A percentile compares a stretch with the other conserved stretches of the same genome.
phyloP scores from a whole-genome alignment of 2,888 invertebrate species.

The Alloscopus bannaensis region DNA sequence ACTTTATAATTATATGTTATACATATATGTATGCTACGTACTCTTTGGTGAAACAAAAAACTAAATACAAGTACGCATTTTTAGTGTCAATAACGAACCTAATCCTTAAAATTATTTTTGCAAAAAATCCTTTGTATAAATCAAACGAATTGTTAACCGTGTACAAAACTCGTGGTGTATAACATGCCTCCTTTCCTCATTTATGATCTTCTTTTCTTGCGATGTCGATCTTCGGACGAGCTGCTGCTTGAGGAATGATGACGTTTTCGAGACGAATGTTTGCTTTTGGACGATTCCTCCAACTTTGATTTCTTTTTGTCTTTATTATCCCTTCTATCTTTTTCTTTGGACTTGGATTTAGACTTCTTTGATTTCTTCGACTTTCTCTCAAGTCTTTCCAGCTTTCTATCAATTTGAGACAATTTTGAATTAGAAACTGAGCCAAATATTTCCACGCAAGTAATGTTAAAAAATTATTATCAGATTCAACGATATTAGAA shows the following conservation, averaged over 20 bases:
- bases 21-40: too few species aligned
- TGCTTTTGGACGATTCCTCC: slow-evolving; percentile 26
- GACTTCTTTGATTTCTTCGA: slow-evolving; percentile 67
- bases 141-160: too few species aligned
- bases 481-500: not conserved
- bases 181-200: not conserved
- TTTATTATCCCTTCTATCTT: slow-evolving; percentile 46
- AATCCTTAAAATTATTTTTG: too few species aligned
- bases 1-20: too few species aligned
- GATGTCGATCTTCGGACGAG: slow-evolving; percentile 39
- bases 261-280: slow-evolving; percentile 47
- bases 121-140: too few species aligned
- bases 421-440: too few species aligned
- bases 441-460: too few species aligned
- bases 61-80: too few species aligned
- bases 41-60: too few species aligned
- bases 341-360: slow-evolving; percentile 55
- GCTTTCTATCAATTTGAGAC: too few species aligned
- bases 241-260: slow-evolving; percentile 57
- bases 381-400: slow-evolving; percentile 68
- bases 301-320: slow-evolving; percentile 26
- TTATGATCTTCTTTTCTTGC: slow-evolving; percentile 39
- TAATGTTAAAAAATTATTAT: slow-evolving; percentile 10
- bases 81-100: too few species aligned
- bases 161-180: too few species aligned